Conservation (phyloP, 2,113 vertebrate species). For the Poeciliopsis turrubarensis region DNA sequence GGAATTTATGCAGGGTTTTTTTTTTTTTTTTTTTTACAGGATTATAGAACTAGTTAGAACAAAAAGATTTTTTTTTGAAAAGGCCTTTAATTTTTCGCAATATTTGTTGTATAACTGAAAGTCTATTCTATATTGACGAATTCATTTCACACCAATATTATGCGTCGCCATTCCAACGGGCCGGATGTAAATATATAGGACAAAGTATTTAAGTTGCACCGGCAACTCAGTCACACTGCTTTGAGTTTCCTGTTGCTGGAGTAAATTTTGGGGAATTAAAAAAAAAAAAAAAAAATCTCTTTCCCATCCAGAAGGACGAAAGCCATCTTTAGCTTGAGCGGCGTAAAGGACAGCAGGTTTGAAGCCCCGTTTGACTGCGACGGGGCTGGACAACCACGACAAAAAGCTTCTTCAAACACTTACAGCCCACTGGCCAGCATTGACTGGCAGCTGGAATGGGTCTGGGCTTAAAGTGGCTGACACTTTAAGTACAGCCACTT, state of each 20-base stretch:
- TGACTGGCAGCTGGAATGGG: slow-evolving; percentile 63
- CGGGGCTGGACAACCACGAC: slow-evolving; percentile 51
- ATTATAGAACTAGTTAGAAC: no score
- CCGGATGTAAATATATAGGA: background rate
- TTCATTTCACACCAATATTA: no score
- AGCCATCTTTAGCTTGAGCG: slow-evolving; percentile 33
- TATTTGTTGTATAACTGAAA: no score
- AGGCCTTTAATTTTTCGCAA: no score
- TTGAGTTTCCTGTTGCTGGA: background rate
- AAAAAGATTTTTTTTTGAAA: no score
- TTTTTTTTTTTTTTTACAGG: no score
- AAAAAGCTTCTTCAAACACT: slow-evolving; percentile 59
- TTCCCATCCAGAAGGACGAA: slow-evolving; percentile 32
- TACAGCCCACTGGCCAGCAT: slow-evolving; percentile 24
- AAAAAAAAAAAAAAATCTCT: no score
- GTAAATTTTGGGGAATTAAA: no score
- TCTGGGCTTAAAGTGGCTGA: slow-evolving; percentile 45
- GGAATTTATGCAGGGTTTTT: no score
- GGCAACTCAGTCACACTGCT: background rate
- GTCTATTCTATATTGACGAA: no score
- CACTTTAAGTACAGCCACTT: slow-evolving; percentile 64
- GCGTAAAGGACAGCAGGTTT: slow-evolving; percentile 51
- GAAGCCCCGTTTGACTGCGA: slow-evolving; percentile 24
- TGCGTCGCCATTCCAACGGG: no score
- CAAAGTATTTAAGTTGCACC: background rate